Base-by-base conservation (phyloP, 1,140 invertebrate species). In the Bombus difficillimus region DNA sequence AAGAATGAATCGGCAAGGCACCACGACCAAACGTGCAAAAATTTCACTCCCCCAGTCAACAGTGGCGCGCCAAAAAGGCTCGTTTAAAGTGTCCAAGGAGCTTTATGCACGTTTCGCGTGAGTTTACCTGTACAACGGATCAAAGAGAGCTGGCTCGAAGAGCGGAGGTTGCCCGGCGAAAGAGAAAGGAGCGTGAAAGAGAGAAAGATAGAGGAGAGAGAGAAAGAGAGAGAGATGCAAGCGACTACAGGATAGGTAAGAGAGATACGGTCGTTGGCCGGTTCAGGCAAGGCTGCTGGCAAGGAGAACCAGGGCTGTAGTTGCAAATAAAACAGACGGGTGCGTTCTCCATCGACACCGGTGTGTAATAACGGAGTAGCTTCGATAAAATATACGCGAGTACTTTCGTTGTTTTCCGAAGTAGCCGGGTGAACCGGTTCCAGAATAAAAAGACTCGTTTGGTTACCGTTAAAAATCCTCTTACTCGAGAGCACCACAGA, bases 261-360 rank as follows among this genome's bases (percentile, higher is more conserved):
- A 87, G 80, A 90, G 85, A 89, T 87, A 90, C 91, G 90, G 88
- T 91, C 89, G 84, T 92, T 89, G 91, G 92, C 91, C 91, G 91
- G 90, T 88, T 86, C 91, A 86, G 86, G 89, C 92, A 92, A 93
- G 91, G 91, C 89, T 93, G 92, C 89, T 82, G 89, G 89, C 92
- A 92, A 92, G 92, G 92, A 90, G 87, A 92, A 90, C 91, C 89
- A 90, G 89, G 89, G 89, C 89, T 90, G 89, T 91, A 88, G 64
- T 90, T 68, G 69, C 89, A 86, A 90, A 91, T 91, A 91, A 91
- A 86, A 80, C 82, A 81, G 69, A 68, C 80, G 84, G 89, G 89
- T 69, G 87, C 86, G 62, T 85, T 79, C 74, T 73, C 71, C 72
- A 75, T 89, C 89, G 89, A 87, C 88, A 89, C 85, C 85, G 77